Percentiles rank a stretch among this genome's conserved stretches.
phyloP scores from a whole-genome alignment of 2,888 invertebrate species.

The Leptopterna dolabrata region DNA sequence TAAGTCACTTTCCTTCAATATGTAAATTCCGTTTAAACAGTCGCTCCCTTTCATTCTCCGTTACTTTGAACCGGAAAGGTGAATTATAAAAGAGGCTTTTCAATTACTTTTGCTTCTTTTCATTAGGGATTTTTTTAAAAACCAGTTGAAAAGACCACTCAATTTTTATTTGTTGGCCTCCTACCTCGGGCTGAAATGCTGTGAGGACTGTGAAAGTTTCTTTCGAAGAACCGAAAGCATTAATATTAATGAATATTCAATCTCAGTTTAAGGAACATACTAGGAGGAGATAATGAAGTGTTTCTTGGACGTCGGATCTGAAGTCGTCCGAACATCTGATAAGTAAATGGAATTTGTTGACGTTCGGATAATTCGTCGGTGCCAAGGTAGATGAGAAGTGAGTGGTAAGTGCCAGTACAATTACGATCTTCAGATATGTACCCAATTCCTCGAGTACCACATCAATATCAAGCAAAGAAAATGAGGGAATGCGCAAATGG shows the following conservation, averaged over 20 bases:
- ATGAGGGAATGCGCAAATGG: too few species aligned
- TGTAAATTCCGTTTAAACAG: constrained; percentile 50
- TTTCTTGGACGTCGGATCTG: not conserved
- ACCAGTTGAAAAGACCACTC: not conserved
- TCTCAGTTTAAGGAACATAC: not conserved
- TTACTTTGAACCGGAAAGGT: constrained; percentile 42
- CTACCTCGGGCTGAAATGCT: not conserved
- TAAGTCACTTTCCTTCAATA: constrained; percentile 51
- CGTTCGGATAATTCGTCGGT: too few species aligned
- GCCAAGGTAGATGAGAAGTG: too few species aligned
- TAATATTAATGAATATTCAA: not conserved
- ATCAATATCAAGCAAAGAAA: too few species aligned
- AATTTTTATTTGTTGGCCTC: not conserved
- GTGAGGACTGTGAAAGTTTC: not conserved
- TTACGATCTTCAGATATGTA: too few species aligned
- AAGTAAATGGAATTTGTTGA: too few species aligned
- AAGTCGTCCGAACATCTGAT: not conserved
- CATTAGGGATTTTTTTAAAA: constrained; percentile 37
- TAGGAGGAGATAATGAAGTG: not conserved
- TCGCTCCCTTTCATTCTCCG: constrained; percentile 29
- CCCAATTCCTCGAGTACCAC: too few species aligned
- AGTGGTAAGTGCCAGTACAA: too few species aligned
- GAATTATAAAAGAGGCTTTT: constrained; percentile 42
- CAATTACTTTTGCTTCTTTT: constrained; percentile 34
- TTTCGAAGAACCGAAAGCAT: not conserved